Evolutionary conservation across 2,888 invertebrate genomes (phyloP).

Genomic region (Synanthedon andrenaeformis): DNA sequence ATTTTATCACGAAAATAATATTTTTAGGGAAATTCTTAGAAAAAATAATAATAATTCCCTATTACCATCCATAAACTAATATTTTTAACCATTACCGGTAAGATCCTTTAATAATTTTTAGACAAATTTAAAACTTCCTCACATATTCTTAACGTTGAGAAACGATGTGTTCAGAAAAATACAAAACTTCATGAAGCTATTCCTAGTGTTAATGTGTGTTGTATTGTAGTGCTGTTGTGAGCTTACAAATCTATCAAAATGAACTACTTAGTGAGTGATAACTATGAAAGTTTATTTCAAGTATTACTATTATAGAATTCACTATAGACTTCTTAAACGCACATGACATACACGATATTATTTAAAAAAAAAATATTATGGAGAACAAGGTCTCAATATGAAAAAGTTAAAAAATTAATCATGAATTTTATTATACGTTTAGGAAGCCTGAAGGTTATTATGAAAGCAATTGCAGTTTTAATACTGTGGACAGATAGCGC

Average conservation of each 20-base stretch:
- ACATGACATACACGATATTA: neutral
- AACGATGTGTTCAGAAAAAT: neutral
- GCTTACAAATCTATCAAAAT: neutral
- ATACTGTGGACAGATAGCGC: neutral
- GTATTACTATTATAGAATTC: neutral
- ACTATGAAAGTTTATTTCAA: no score
- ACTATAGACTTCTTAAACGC: neutral
- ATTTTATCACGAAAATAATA: no score
- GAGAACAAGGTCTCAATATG: no score
- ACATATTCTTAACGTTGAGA: neutral
- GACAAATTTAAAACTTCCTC: no score
- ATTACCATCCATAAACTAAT: no score
- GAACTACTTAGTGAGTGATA: neutral
- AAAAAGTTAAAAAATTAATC: no score
- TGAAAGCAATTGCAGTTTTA: neutral
- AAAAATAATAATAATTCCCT: no score
- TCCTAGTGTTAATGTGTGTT: neutral
- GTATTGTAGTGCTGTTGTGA: neutral
- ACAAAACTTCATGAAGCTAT: conserved; percentile 2
- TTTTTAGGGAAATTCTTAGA: no score
- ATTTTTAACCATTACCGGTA: no score
- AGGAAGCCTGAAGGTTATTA: neutral
- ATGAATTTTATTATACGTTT: neutral
- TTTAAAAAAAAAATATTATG: no score
- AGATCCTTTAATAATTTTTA: no score